Conservation (phyloP, 2,113 vertebrate genomes). For the Ammospiza nelsoni region DNA sequence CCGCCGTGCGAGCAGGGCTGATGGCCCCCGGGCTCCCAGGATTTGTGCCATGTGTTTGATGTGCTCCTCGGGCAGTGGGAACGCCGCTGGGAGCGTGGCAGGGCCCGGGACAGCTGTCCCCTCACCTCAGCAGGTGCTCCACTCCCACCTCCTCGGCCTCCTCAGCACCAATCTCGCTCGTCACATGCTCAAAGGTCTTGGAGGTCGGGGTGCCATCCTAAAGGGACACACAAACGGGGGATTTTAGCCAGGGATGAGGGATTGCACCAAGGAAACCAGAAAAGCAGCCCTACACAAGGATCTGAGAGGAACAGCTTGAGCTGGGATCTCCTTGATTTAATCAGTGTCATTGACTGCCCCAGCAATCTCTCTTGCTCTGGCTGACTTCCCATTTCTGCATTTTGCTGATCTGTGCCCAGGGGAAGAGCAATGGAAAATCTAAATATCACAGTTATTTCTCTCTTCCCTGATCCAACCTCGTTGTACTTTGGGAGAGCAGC, state of each 20-base stretch:
- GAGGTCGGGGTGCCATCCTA: slow-evolving; percentile 90
- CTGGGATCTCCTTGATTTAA: neutral
- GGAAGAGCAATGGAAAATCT: too few relatives aligned
- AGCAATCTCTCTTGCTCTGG: neutral
- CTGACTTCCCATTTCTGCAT: neutral
- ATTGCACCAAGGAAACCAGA: rapidly evolving
- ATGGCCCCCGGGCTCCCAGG: neutral
- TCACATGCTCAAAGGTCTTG: slow-evolving; percentile 98
- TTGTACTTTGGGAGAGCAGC: neutral
- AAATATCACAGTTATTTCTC: neutral
- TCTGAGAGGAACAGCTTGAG: neutral
- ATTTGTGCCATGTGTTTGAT: rapidly evolving
- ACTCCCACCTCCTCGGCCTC: slow-evolving; percentile 98
- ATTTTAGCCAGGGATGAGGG: neutral
- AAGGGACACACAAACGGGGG: neutral
- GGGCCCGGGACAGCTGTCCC: neutral
- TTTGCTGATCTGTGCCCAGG: neutral
- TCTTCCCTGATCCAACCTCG: neutral
- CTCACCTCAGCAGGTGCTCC: slow-evolving; percentile 91
- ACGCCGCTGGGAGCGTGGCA: neutral
- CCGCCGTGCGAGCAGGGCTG: neutral
- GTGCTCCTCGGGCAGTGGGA: rapidly evolving
- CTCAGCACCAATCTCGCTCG: slow-evolving; percentile 98
- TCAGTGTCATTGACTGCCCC: neutral
- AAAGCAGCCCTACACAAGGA: neutral